Evolutionary conservation across 2,113 vertebrate genomes (phyloP).

Genomic region (Eurypyga helias): DNA sequence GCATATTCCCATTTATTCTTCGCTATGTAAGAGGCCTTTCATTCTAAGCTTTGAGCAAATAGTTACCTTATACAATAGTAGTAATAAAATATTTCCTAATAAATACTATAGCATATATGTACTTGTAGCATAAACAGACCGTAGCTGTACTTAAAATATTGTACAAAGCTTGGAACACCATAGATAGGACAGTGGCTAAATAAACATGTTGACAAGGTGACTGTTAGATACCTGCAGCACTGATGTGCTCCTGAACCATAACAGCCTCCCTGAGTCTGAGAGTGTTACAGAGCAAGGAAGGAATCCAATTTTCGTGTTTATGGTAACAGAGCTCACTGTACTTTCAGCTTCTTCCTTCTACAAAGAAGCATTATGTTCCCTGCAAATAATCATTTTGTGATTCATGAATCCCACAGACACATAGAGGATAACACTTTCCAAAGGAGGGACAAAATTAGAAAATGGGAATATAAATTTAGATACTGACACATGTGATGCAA

Average conservation of each 20-base stretch:
- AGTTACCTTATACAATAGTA: not conserved
- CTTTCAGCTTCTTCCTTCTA: not conserved
- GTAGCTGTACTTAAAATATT: not conserved
- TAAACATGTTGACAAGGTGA: not conserved
- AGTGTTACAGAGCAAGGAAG: not conserved
- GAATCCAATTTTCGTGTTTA: not conserved
- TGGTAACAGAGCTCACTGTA: not conserved
- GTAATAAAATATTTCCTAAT: not conserved
- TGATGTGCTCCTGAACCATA: not conserved
- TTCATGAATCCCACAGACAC: not conserved
- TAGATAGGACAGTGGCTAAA: not conserved
- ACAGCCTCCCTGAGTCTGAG: not conserved
- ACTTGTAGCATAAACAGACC: not conserved
- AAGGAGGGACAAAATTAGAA: not conserved
- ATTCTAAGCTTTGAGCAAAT: not conserved
- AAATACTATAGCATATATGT: not conserved
- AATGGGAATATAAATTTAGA: not conserved
- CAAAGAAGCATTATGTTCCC: not conserved
- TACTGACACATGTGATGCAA: not conserved
- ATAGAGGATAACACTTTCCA: not conserved
- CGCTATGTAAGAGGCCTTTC: not conserved
- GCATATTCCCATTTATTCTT: not conserved
- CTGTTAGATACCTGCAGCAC: not conserved
- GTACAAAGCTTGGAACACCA: not conserved
- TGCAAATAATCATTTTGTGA: not conserved